Base-by-base conservation (phyloP, 2,797 vertebrate species). In the Ciconia nigra region DNA sequence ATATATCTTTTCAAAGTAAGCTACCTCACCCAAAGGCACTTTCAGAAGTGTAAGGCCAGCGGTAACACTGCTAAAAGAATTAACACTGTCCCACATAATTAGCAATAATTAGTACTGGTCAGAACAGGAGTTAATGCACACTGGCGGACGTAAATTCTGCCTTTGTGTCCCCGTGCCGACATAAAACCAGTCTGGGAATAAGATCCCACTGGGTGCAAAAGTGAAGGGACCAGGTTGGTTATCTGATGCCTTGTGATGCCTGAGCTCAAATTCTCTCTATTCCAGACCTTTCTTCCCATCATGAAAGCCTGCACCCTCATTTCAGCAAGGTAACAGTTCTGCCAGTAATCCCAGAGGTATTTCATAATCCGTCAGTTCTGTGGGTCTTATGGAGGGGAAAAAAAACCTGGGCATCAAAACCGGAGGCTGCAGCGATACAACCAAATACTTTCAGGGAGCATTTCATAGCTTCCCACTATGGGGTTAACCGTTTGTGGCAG, bases 41-140 rank as follows among this genome's bases (percentile, higher is more conserved):
- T 95, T 93, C 54, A 69, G 94, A 95, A 96, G 84, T 47, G 85
- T 96, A 96, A 94, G 95, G 94, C 87, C 96, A 96, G 81, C 2
- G 1, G 78, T 93, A 91, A 91, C 3, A 5, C 72, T 61, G 91
- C 94, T 96, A 42, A 71, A 82, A 81, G 87, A 96, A 96, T 97
- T 96, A 96, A 95, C 94, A 96, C 87, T 80, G 79, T 92, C 95
- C 84, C 84, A 95, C 89, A 94, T 97, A 91, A 97, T 96, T 96
- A 94, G 91, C 0, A 0, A 57, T 93, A 94, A 96, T 97, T 95
- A 97, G 91, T 29, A 82, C 89, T 69, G 85, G 89, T 91, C 95
- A 95, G 91, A 79, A 96, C 85, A 93, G 91, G 89, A 96, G 92
- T 95, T 96, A 97, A 94, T 95, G 95, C 94, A 87, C 79, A 35